phyloP scores from a whole-genome alignment of 2,113 vertebrate species.

The Polypterus bichir region DNA sequence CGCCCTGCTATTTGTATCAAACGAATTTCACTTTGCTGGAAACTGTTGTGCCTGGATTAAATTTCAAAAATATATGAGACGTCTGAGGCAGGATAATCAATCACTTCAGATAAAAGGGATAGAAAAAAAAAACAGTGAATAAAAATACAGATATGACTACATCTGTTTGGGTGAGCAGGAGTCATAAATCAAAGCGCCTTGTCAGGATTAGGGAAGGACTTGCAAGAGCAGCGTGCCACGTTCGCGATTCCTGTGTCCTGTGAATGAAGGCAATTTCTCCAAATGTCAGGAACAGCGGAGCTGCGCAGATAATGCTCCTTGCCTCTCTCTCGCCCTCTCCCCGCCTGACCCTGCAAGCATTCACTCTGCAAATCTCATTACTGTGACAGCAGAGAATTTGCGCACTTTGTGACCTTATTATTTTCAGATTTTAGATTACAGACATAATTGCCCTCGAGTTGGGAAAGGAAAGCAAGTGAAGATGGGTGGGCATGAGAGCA shows the following conservation, averaged over 20 bases:
- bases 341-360: conserved; percentile 32
- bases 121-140: conserved; percentile 9
- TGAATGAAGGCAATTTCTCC: conserved; percentile 54
- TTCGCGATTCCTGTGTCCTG: conserved; percentile 26
- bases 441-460: conserved; percentile 47
- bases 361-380: conserved; percentile 46
- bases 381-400: conserved; percentile 52
- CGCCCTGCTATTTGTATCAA: conserved; percentile 10
- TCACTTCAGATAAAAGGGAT: conserved; percentile 37
- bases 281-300: conserved; percentile 46
- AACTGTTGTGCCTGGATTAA: conserved; percentile 43
- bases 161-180: conserved; percentile 53
- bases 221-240: conserved; percentile 2
- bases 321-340: not conserved
- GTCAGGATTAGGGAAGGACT: conserved; percentile 33
- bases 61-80: conserved; percentile 50
- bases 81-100: conserved; percentile 50
- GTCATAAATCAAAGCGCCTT: conserved; percentile 58
- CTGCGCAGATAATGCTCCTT: conserved; percentile 43
- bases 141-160: conserved; percentile 25
- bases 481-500: conserved; percentile 10
- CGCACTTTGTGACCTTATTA: conserved; percentile 60
- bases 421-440: conserved; percentile 49
- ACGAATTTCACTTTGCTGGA: conserved; percentile 18
- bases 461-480: conserved; percentile 14